phyloP scores from a whole-genome alignment of 2,888 invertebrate genomes.

The Leucoma salicis region DNA sequence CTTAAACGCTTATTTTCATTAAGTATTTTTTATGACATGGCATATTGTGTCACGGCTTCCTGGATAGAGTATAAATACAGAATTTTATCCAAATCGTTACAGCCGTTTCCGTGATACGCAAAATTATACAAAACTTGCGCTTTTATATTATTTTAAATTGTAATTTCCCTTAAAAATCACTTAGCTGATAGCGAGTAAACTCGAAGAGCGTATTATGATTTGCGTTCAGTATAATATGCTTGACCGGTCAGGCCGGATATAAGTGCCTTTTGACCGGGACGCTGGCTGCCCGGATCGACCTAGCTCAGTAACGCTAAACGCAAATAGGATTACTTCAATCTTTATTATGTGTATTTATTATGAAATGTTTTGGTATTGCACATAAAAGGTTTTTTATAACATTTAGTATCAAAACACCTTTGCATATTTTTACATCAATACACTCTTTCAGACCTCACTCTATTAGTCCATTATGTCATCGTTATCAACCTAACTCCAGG shows the following conservation, averaged over 20 bases:
- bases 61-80: too few species aligned
- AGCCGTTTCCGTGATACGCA: too few species aligned
- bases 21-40: too few species aligned
- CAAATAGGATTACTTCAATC: neutral
- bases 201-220: conserved; percentile 14
- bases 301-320: neutral
- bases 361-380: neutral
- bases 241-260: conserved; percentile 31
- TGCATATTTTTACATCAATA: too few species aligned
- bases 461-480: too few species aligned
- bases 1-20: too few species aligned
- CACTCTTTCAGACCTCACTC: too few species aligned
- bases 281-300: conserved; percentile 20
- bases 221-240: conserved; percentile 21
- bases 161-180: conserved; percentile 2
- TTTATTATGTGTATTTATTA: neutral
- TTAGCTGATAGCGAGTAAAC: neutral
- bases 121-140: too few species aligned
- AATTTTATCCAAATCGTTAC: too few species aligned
- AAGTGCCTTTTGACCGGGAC: conserved; percentile 38
- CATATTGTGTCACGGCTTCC: too few species aligned
- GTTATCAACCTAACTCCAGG: too few species aligned
- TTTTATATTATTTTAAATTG: neutral
- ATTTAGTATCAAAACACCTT: too few species aligned
- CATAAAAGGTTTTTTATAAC: neutral